These are phyloP conservation scores for Ageneiosus marmoratus DNA, from an alignment of 2,113 vertebrate genomes.

Conservation along the genomic window DNA sequence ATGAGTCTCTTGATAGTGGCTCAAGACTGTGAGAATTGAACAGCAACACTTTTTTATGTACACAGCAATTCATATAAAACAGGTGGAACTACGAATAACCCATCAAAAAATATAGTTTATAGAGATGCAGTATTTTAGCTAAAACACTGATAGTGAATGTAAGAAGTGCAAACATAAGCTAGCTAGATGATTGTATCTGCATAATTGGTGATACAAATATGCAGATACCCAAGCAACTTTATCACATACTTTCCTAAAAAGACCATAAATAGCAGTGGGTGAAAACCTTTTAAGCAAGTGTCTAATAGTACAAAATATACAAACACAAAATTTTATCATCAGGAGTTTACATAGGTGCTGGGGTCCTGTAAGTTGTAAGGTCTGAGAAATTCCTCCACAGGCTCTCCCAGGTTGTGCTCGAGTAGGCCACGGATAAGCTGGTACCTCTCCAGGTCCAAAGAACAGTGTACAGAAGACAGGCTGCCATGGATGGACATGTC, in stretches of 20 bases:
- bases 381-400: slow-evolving; percentile 90
- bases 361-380: slow-evolving; percentile 96
- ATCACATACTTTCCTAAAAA: not conserved
- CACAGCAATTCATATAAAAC: not conserved
- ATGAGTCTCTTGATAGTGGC: not conserved
- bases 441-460: slow-evolving; percentile 87
- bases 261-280: not conserved
- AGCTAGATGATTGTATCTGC: not conserved
- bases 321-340: not conserved
- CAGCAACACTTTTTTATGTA: not conserved
- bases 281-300: not conserved
- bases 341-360: slow-evolving; percentile 84
- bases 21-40: not conserved
- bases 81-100: not conserved
- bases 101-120: not conserved
- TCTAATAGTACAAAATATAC: not conserved
- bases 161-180: not conserved
- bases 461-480: slow-evolving; percentile 92
- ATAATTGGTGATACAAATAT: not conserved
- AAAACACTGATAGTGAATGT: not conserved
- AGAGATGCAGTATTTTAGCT: not conserved
- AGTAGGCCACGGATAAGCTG: slow-evolving; percentile 88
- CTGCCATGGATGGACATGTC: slow-evolving; percentile 89
- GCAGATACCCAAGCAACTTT: not conserved
- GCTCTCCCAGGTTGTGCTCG: slow-evolving; percentile 93